These are phyloP conservation scores for Hyperoplus lanceolatus DNA, from an alignment of 2,797 vertebrate genomes.

Conservation along the genomic window DNA sequence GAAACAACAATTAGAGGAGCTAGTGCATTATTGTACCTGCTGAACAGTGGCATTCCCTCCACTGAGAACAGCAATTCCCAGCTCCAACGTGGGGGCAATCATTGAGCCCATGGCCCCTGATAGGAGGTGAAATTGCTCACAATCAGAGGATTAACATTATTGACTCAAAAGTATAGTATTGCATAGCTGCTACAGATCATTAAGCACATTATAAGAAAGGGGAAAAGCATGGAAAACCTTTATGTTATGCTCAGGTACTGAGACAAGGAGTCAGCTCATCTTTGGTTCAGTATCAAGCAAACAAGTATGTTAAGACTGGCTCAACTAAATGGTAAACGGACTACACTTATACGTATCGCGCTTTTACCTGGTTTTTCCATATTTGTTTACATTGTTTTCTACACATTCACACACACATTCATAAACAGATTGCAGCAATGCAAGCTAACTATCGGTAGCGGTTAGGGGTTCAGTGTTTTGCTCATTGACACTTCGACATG, in stretches of 20 bases:
- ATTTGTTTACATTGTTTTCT: too few species aligned
- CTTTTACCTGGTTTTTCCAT: too few species aligned
- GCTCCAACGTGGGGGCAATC: conserved; percentile 92
- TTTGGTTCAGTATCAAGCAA: background rate
- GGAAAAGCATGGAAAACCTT: conserved; percentile 1
- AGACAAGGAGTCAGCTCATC: background rate
- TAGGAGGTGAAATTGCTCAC: conserved; percentile 52
- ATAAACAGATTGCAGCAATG: too few species aligned
- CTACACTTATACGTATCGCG: too few species aligned
- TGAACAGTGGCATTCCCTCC: conserved; percentile 95
- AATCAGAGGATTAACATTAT: conserved; percentile 22
- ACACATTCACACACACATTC: too few species aligned
- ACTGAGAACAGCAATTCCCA: conserved; percentile 94
- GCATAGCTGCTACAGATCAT: background rate
- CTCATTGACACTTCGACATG: too few species aligned
- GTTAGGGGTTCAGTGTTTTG: too few species aligned
- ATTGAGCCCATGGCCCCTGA: conserved; percentile 90
- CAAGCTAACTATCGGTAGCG: too few species aligned
- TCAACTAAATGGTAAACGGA: conserved; percentile 1
- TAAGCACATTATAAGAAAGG: background rate
- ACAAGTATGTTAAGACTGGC: background rate
- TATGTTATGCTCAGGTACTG: background rate
- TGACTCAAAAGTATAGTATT: background rate
- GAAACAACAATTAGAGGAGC: background rate
- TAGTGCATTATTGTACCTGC: conserved; percentile 84